Conservation (phyloP, 1,140 invertebrate species). For the Neodiprion pinetum region DNA sequence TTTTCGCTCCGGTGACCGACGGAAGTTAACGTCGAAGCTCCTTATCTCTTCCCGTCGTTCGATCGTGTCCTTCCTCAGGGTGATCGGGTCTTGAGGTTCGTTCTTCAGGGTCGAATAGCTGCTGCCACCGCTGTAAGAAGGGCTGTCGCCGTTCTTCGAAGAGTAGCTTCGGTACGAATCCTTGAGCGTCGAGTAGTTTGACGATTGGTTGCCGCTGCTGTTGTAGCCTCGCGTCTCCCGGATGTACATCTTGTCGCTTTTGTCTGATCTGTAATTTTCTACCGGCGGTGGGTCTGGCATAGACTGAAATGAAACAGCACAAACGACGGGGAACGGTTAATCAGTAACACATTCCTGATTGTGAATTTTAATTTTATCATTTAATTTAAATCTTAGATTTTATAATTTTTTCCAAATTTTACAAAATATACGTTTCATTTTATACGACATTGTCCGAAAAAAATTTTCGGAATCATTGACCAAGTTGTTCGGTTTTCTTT, state of each 20-base stretch:
- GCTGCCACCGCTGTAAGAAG: constrained; percentile 46
- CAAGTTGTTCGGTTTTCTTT: too few relatives aligned
- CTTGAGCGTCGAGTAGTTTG: constrained; percentile 55
- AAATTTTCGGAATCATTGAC: too few relatives aligned
- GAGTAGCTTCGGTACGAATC: constrained; percentile 53
- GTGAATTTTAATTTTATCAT: too few relatives aligned
- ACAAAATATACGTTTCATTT: background rate
- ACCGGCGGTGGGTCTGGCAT: constrained; percentile 55
- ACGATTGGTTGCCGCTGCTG: constrained; percentile 45
- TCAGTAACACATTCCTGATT: too few relatives aligned
- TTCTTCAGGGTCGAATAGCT: constrained; percentile 55
- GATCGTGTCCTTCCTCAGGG: constrained; percentile 20
- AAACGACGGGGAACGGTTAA: background rate
- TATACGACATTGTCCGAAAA: too few relatives aligned
- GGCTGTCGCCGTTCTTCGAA: constrained; percentile 48
- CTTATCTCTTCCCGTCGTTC: constrained; percentile 12
- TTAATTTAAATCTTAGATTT: too few relatives aligned
- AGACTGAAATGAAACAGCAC: constrained; percentile 39
- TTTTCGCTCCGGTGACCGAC: constrained; percentile 40
- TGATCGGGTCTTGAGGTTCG: constrained; percentile 40
- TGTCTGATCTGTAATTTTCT: constrained; percentile 44
- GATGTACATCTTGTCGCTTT: constrained; percentile 53
- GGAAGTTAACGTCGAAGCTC: constrained; percentile 41
- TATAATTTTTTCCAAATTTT: background rate
- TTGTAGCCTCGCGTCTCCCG: constrained; percentile 48